phyloP scores from a whole-genome alignment of 2,113 vertebrate genomes.

The Muscicapa adusta region DNA sequence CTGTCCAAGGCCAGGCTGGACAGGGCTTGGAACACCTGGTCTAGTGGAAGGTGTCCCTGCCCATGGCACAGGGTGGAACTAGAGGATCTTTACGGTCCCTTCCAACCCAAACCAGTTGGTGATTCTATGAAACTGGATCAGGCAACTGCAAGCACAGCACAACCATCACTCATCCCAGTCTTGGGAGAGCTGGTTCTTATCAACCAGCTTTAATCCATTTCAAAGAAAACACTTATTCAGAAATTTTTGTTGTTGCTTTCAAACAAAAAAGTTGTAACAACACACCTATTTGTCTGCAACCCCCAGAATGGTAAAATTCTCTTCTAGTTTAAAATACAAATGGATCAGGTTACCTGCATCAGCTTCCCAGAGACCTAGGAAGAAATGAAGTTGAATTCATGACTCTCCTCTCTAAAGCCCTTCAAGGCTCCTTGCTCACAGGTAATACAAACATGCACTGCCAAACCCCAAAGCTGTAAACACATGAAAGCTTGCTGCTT shows the following conservation, averaged over 20 bases:
- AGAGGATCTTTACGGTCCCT: not conserved
- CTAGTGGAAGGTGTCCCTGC: not conserved
- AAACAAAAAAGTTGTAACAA: not conserved
- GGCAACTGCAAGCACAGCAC: not conserved
- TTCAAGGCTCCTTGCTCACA: conserved; percentile 22
- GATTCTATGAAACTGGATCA: not conserved
- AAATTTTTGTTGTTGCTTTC: not conserved
- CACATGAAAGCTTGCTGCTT: not conserved
- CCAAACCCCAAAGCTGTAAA: not conserved
- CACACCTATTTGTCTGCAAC: not conserved
- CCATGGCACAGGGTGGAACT: rapidly evolving
- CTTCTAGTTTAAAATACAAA: not conserved
- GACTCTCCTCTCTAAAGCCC: not conserved
- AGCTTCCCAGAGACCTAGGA: not conserved
- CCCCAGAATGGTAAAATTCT: not conserved
- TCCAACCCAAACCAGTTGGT: not conserved
- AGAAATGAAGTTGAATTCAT: not conserved
- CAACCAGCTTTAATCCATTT: not conserved
- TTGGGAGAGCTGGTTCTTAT: not conserved
- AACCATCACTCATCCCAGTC: not conserved
- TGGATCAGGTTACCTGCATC: not conserved
- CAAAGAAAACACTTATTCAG: not conserved
- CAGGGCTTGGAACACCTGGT: not conserved
- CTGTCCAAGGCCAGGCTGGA: not conserved
- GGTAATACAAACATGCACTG: not conserved